Conservation (phyloP, 1,140 invertebrate genomes). For the Trinorchestia longiramus region DNA sequence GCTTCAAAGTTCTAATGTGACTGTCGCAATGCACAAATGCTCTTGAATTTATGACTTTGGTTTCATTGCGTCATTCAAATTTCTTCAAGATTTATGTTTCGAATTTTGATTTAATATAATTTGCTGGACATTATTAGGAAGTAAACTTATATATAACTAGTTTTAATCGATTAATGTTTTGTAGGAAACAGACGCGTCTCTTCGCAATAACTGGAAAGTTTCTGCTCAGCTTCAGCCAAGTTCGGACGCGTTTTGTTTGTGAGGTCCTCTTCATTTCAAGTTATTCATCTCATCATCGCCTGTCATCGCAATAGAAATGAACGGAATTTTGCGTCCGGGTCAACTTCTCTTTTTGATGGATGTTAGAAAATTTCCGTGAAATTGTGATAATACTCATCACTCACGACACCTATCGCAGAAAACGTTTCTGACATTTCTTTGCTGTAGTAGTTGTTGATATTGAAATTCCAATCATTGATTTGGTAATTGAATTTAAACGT, state of each 20-base stretch:
- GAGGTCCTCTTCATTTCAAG: neutral
- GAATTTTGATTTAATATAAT: too few species aligned
- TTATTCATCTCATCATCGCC: neutral
- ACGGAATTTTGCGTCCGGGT: neutral
- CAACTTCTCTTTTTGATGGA: neutral
- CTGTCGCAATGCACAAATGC: too few species aligned
- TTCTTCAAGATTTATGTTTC: too few species aligned
- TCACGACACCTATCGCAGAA: neutral
- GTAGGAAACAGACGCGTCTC: neutral
- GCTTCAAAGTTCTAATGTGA: too few species aligned
- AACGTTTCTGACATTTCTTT: neutral
- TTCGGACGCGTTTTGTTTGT: neutral
- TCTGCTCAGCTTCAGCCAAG: neutral
- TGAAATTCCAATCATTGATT: neutral
- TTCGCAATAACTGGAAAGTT: neutral
- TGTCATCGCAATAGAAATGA: neutral
- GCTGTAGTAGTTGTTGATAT: neutral
- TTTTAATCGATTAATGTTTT: neutral
- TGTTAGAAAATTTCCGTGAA: neutral
- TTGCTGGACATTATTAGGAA: too few species aligned
- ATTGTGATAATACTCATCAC: neutral
- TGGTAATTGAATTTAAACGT: neutral
- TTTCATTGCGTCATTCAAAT: too few species aligned
- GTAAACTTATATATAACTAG: too few species aligned
- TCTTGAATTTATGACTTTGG: too few species aligned